A percentile compares a stretch with the other conserved stretches of the same genome.
Conservation (phyloP, 1,140 invertebrate species). For the Pollicipes pollicipes region DNA sequence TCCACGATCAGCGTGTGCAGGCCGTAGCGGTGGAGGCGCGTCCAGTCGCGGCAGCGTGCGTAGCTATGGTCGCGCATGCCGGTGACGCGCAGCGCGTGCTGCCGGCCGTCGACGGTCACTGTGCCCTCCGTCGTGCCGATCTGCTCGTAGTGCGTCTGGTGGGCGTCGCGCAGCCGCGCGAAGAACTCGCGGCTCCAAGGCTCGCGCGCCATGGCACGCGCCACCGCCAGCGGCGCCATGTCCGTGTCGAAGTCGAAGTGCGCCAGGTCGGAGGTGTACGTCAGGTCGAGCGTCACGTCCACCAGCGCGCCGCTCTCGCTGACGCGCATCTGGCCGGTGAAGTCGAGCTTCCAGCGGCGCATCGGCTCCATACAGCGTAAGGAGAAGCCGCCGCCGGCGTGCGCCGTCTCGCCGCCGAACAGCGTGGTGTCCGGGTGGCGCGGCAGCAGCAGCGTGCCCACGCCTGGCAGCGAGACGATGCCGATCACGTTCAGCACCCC, state of each 20-base stretch:
- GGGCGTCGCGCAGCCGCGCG: slow-evolving; percentile 8
- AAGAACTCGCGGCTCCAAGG: slow-evolving; percentile 11
- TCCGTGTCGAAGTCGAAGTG: too few relatives aligned
- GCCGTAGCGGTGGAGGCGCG: slow-evolving; percentile 13
- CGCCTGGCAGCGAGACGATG: slow-evolving; percentile 9
- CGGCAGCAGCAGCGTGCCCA: slow-evolving; percentile 3
- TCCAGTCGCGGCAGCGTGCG: slow-evolving; percentile 10
- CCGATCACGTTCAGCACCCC: slow-evolving; percentile 6
- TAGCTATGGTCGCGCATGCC: slow-evolving; percentile 10
- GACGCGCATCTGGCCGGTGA: background rate
- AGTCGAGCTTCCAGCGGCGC: slow-evolving; percentile 2
- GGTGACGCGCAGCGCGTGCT: slow-evolving; percentile 6
- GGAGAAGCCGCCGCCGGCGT: slow-evolving; percentile 1
- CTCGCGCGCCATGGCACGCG: too few relatives aligned
- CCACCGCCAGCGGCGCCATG: too few relatives aligned
- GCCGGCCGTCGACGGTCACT: background rate
- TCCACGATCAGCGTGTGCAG: slow-evolving; percentile 12
- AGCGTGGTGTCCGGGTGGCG: slow-evolving; percentile 6
- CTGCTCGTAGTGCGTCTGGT: slow-evolving; percentile 14
- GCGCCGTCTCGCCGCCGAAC: slow-evolving; percentile 4
- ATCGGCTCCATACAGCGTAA: slow-evolving; percentile 8
- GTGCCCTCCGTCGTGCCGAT: slow-evolving; percentile 9
- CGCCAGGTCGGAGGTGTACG: slow-evolving; percentile 8
- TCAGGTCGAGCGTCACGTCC: slow-evolving; percentile 8
- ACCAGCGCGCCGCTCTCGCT: background rate